Base-by-base conservation (phyloP, 2,888 invertebrate species). In the Monopis laevigella region DNA sequence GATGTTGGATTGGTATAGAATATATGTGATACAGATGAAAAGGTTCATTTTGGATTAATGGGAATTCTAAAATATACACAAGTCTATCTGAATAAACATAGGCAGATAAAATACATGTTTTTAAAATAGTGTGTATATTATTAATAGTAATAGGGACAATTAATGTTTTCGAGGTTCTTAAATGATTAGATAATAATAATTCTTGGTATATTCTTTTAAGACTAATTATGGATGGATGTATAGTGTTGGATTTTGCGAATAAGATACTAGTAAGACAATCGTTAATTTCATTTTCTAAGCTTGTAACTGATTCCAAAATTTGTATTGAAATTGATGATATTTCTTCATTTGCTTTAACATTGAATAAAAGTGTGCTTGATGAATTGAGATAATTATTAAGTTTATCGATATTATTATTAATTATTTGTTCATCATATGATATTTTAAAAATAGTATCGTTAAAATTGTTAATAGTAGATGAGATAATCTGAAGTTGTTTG, bases 1-100 rank as follows among this genome's bases (percentile, higher is more conserved):
- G 45, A 45, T 53, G 52, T 48, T 45, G 47, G 5, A 54, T 54
- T 7, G 54, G 52, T 13, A 52, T 50, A 3, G 51, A 54, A 39
- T 52, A 54, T 3, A 51, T 41, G 35, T 54, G 52, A 38, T 54
- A 54, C 6, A 55, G 21, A 1, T 43, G 48, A 8, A 53, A 47
- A n/a, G 41, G 41, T 8, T 51, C 44, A 11, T 42, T 45, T 44
- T 46, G 43, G 2, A 55, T 44, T 29, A 54, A 34, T n/a, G 51
- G 53, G 16, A 39, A 39, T 7, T 34, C 34, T 34, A 18, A 43
- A 40, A 43, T 56, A 55, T 2, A 54, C 46, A 35, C 14, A n/a
- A 30, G 12, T 32, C 14, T 7, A 13, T 40, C n/a, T 3, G 12
- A 18, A 28, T 18, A 40, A 2, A 17, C 30, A 13, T 54, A 55